These are phyloP conservation scores for Bufo bufo DNA, from an alignment of 2,113 vertebrate genomes.

Conservation along the genomic window DNA sequence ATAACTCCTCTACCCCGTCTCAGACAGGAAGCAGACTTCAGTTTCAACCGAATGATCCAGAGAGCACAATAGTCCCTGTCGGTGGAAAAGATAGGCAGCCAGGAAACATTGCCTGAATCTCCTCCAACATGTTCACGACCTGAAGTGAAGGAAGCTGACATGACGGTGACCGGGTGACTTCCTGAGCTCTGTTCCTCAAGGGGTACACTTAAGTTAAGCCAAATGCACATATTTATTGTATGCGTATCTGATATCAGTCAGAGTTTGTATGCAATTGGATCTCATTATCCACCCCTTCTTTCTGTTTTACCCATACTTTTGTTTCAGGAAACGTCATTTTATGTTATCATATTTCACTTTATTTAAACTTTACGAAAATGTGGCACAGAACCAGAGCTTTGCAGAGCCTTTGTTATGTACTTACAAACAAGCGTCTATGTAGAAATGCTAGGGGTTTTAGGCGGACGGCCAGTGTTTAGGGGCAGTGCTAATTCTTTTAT, in stretches of 20 bases:
- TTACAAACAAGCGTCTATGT: constrained; percentile 64
- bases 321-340: constrained; percentile 63
- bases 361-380: constrained; percentile 78
- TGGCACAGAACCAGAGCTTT: constrained; percentile 72
- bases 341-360: constrained; percentile 72
- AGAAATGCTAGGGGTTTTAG: constrained; percentile 38
- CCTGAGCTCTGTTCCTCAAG: constrained; percentile 73
- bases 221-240: constrained; percentile 72
- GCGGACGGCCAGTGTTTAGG: constrained; percentile 70
- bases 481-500: constrained; percentile 64
- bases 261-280: constrained; percentile 73
- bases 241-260: constrained; percentile 77
- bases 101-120: constrained; percentile 82
- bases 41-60: constrained; percentile 82
- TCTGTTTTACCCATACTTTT: constrained; percentile 66
- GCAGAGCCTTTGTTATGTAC: constrained; percentile 67
- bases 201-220: constrained; percentile 74
- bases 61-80: constrained; percentile 88
- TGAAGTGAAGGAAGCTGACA: constrained; percentile 57
- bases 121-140: constrained; percentile 41
- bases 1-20: constrained; percentile 76
- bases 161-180: constrained; percentile 60
- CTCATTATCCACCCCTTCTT: constrained; percentile 69
- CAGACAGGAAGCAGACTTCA: constrained; percentile 80
- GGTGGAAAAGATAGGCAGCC: constrained; percentile 84